Conservation (phyloP, 2,888 invertebrate genomes). For the Timandra comae region DNA sequence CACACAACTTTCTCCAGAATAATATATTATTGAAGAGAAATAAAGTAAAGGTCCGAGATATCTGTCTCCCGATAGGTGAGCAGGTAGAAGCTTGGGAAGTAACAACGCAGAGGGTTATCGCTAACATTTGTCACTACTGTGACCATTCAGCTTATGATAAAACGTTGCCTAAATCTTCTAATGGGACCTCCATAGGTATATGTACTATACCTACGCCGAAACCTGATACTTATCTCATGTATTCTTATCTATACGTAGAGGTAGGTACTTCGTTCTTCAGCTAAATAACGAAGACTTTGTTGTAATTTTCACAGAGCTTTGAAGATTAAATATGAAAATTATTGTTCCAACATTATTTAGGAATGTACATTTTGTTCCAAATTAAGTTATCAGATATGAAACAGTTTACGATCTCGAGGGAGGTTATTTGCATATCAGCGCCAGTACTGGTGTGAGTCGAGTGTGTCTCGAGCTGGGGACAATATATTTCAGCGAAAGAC, state of each 20-base stretch:
- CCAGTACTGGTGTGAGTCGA: constrained; percentile 43
- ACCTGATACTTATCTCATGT: no score
- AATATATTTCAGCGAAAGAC: constrained; percentile 63
- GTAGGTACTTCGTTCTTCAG: no score
- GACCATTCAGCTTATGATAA: constrained; percentile 37
- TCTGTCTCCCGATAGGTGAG: constrained; percentile 33
- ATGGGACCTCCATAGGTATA: constrained; percentile 7
- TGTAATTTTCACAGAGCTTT: constrained; percentile 1
- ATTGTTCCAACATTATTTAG: constrained; percentile 24
- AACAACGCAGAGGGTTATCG: constrained; percentile 39
- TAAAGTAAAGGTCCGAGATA: constrained; percentile 46
- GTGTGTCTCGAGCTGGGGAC: constrained; percentile 46
- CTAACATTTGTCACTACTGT: constrained; percentile 40
- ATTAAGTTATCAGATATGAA: constrained; percentile 64
- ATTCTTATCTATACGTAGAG: no score
- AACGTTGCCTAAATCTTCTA: constrained; percentile 22
- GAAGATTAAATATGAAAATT: constrained; percentile 24
- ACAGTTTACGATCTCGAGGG: constrained; percentile 63
- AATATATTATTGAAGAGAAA: constrained; percentile 53
- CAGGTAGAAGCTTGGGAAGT: constrained; percentile 24
- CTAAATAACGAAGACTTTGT: background rate
- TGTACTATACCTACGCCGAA: no score
- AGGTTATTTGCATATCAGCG: constrained; percentile 65
- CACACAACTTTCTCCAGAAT: constrained; percentile 42
- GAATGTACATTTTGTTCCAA: constrained; percentile 47